These are phyloP conservation scores for Drepana falcataria DNA, from an alignment of 2,888 invertebrate genomes.

Conservation along the genomic window DNA sequence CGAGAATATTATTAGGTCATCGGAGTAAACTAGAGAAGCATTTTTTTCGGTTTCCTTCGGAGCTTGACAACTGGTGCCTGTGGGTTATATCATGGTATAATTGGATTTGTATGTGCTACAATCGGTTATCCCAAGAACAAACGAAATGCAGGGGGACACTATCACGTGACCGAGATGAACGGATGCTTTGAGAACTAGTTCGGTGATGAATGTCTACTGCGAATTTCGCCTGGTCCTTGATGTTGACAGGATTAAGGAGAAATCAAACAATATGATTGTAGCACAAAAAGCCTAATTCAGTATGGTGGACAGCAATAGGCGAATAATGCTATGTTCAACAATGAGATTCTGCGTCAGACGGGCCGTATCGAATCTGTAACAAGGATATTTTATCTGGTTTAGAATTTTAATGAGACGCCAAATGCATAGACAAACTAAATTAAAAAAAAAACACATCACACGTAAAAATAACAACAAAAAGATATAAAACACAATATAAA, in stretches of 20 bases:
- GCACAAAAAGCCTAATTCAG: slow-evolving; percentile 38
- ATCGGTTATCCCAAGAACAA: slow-evolving; percentile 38
- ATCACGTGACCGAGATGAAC: slow-evolving; percentile 37
- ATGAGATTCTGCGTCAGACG: slow-evolving; percentile 39
- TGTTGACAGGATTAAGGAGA: slow-evolving; percentile 24
- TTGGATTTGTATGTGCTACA: slow-evolving; percentile 39
- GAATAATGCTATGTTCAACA: slow-evolving; percentile 14
- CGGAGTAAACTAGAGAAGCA: slow-evolving; percentile 47
- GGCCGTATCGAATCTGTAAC: slow-evolving; percentile 61
- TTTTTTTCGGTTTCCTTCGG: slow-evolving; percentile 58
- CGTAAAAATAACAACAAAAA: slow-evolving; percentile 3
- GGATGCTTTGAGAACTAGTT: slow-evolving; percentile 16
- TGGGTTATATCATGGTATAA: slow-evolving; percentile 23
- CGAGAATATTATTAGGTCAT: slow-evolving; percentile 26
- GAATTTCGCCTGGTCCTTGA: slow-evolving; percentile 38
- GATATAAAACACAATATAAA: too few relatives aligned
- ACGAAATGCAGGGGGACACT: slow-evolving; percentile 53
- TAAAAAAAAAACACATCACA: background rate
- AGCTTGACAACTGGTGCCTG: slow-evolving; percentile 42
- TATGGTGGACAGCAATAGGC: slow-evolving; percentile 34
- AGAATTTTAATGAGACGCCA: background rate
- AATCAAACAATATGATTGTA: slow-evolving; percentile 34
- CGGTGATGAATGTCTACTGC: slow-evolving; percentile 54
- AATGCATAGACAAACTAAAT: background rate
- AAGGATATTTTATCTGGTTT: slow-evolving; percentile 28